Evolutionary conservation across 2,797 vertebrate species (phyloP).

Genomic region (Tauraco hartlaubi): DNA sequence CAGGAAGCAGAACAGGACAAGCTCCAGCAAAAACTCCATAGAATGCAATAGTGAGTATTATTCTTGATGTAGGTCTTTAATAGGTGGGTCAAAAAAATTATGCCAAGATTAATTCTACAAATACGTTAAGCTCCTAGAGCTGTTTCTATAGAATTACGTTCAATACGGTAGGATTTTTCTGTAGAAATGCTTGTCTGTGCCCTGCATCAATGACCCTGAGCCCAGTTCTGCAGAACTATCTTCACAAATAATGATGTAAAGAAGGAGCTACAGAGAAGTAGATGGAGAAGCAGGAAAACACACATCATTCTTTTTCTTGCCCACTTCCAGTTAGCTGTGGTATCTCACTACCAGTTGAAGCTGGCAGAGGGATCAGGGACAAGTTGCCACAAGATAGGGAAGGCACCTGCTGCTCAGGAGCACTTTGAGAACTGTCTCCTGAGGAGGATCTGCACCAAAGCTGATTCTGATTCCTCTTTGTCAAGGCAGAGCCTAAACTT

Average conservation of each 20-base stretch:
- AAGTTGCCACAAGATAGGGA: background rate
- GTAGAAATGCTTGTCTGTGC: background rate
- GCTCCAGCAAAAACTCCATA: background rate
- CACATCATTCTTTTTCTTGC: background rate
- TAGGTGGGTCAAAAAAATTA: background rate
- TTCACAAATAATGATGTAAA: background rate
- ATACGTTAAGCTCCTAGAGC: background rate
- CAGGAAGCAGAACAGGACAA: background rate
- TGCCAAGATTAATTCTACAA: background rate
- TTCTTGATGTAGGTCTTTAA: background rate
- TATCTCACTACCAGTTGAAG: background rate
- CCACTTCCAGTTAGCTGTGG: background rate
- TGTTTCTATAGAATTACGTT: background rate
- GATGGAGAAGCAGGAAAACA: background rate
- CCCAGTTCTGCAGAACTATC: background rate
- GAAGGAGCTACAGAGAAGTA: background rate
- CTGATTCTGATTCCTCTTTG: background rate
- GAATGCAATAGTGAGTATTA: background rate
- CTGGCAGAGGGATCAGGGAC: background rate
- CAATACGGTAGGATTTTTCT: background rate
- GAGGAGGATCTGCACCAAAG: background rate
- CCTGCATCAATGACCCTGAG: background rate
- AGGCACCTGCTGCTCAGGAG: background rate
- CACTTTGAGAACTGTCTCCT: background rate
- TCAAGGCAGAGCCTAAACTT: slow-evolving; percentile 13